phyloP scores from a whole-genome alignment of 2,113 vertebrate species.

The Raphicerus campestris region DNA sequence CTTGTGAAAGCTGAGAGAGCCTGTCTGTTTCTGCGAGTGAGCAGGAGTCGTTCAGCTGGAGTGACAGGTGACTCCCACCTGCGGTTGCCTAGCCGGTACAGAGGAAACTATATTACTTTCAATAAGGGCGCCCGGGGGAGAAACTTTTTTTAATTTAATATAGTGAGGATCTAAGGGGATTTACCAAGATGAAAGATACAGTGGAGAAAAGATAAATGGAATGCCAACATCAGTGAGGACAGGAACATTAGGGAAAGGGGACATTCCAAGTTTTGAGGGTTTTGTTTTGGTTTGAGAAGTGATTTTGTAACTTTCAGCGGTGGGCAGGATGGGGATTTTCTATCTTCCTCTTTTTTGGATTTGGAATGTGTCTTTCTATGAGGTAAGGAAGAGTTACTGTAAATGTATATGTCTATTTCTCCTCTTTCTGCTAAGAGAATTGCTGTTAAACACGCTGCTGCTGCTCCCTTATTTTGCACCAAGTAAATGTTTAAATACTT shows the following conservation, averaged over 20 bases:
- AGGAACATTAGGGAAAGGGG: background rate
- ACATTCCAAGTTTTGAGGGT: background rate
- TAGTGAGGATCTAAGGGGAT: background rate
- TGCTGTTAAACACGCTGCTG: background rate
- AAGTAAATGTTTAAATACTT: constrained; percentile 69
- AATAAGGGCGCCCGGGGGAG: background rate
- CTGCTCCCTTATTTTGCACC: constrained; percentile 31
- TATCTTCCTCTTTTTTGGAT: constrained; percentile 37
- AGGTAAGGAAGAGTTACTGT: background rate
- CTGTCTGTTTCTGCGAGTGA: background rate
- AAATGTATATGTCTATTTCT: background rate
- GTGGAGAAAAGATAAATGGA: background rate
- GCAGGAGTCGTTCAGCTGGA: background rate
- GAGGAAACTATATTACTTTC: background rate
- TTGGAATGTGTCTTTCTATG: background rate
- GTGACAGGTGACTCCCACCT: accelerated
- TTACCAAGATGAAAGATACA: background rate
- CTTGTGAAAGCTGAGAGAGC: background rate
- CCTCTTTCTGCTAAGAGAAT: constrained; percentile 23
- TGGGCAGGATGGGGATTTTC: background rate
- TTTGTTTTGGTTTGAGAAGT: constrained; percentile 28
- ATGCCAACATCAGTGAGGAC: background rate
- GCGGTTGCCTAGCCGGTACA: background rate
- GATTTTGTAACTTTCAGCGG: background rate
- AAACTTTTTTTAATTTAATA: background rate